Base-by-base conservation (phyloP, 2,113 vertebrate species). In the Vulpes ferrilata region DNA sequence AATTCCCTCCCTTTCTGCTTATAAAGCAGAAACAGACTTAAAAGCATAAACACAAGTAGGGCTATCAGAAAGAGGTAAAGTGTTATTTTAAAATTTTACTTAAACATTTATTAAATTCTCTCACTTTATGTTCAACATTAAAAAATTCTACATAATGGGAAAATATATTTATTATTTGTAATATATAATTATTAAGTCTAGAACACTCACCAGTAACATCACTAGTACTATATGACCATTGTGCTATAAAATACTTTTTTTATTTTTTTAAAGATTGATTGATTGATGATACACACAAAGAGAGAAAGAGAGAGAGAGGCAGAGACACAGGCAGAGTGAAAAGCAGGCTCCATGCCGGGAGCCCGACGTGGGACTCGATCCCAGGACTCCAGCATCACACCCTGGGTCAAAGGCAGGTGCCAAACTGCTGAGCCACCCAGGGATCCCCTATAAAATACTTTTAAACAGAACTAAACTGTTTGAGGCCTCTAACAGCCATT, bases 61-160 rank as follows among this genome's bases (percentile, higher is more conserved):
- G 57, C 67, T n/a, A 93, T 62, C 71, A 89, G 32, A 96, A 62
- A 48, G 11, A 76, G 22, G 67, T 65, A 94, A 95, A 82, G 27
- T 12, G 48, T 59, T 90, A 94, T 62, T 76, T 59, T 67, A 92
- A 53, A 87, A 25, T 62, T 11, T 43, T 90, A 92, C 23, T 53
- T 71, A 82, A 73, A 88, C 27, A 86, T 16, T 67, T 38, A 88
- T 22, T 74, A 88, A 88, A 4, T 73, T 48, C n/a, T 87, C 30
- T 93, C 43, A 79, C 53, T 93, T 90, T 67, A 81, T n/a, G 62
- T 62, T 85, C 51, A 69, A 90, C 48, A 88, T 35, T 16, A 48
- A 22, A 92, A 96, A 92, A 80, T 59, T 82, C 20, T 55, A 92
- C 27, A 19, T 71, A 94, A 55, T 79, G 30, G 15, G 5, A 84